phyloP scores from a whole-genome alignment of 2,113 vertebrate genomes.

The Dipodomys spectabilis region DNA sequence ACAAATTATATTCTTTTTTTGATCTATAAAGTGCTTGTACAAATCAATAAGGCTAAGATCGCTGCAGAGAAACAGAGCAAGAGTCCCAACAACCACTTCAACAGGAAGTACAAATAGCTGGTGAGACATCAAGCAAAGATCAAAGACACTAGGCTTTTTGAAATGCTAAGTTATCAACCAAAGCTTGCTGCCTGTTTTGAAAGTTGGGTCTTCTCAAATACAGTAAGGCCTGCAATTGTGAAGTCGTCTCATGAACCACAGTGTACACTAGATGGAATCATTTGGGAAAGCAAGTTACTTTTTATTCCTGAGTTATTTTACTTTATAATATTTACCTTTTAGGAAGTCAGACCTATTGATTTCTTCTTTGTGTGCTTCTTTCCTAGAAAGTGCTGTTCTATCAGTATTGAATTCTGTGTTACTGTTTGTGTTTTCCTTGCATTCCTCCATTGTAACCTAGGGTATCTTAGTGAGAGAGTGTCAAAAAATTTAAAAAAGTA shows the following conservation, averaged over 20 bases:
- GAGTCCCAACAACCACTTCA: not conserved
- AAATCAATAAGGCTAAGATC: slow-evolving; percentile 57
- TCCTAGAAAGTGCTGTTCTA: slow-evolving; percentile 26
- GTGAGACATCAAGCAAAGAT: not conserved
- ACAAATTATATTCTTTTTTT: not conserved
- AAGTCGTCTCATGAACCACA: not conserved
- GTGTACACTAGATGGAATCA: not conserved
- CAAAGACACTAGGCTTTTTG: slow-evolving; percentile 12
- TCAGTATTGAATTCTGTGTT: not conserved
- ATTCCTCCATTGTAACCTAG: not conserved
- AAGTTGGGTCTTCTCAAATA: not conserved
- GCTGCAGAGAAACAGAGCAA: not conserved
- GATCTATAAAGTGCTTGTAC: slow-evolving; percentile 19
- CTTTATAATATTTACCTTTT: not conserved
- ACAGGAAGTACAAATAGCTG: not conserved
- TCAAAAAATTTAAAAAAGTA: not conserved
- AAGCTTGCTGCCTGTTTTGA: not conserved
- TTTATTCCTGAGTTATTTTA: slow-evolving; percentile 36
- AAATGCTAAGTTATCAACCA: slow-evolving; percentile 44
- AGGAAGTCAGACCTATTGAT: not conserved
- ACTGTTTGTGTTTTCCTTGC: not conserved
- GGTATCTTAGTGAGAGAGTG: not conserved
- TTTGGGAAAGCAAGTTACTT: slow-evolving; percentile 38
- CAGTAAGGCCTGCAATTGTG: not conserved
- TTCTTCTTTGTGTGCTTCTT: slow-evolving; percentile 27